Conservation (phyloP, 2,797 vertebrate species). For the Mormyrus hasselquistii region DNA sequence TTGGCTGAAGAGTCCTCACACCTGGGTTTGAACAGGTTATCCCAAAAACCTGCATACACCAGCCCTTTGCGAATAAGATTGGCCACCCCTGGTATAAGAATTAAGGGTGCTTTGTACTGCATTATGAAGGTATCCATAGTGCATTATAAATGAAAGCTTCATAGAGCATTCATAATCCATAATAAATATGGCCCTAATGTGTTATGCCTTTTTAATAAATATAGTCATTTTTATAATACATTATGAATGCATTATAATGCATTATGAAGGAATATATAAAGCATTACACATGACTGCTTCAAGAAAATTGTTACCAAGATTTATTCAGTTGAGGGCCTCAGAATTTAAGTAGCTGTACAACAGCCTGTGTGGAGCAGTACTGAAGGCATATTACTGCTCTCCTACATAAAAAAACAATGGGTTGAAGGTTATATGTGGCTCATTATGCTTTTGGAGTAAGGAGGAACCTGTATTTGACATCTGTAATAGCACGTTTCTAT, state of each 20-base stretch:
- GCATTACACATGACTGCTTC: neutral
- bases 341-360: neutral
- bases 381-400: neutral
- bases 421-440: neutral
- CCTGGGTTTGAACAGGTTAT: too few relatives aligned
- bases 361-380: neutral
- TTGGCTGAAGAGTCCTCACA: too few relatives aligned
- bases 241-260: neutral
- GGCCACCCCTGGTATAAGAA: neutral
- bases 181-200: neutral
- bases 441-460: neutral
- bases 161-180: neutral
- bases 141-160: neutral
- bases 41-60: too few relatives aligned
- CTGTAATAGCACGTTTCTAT: neutral
- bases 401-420: neutral
- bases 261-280: neutral
- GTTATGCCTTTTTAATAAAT: neutral
- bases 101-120: neutral
- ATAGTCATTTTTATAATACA: neutral
- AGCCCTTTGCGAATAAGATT: too few relatives aligned
- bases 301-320: neutral
- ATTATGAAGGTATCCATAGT: neutral
- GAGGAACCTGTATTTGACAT: neutral
- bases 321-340: neutral